These are phyloP conservation scores for Salarias fasciatus DNA, from an alignment of 2,797 vertebrate genomes.

Conservation along the genomic window DNA sequence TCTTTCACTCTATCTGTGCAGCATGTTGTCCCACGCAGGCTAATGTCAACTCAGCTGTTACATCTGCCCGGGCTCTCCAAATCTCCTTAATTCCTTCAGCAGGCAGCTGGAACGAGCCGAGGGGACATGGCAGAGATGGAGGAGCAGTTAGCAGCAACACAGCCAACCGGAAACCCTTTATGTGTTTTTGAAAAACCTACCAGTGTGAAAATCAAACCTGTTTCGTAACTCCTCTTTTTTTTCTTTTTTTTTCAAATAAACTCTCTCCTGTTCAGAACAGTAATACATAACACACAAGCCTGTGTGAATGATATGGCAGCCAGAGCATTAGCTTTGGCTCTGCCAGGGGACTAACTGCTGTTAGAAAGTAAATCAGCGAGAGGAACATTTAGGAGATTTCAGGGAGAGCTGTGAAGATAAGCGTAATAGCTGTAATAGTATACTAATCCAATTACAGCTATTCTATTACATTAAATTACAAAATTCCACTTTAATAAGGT, in stretches of 20 bases:
- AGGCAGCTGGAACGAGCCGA: conserved; percentile 61
- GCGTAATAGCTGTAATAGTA: conserved; percentile 60
- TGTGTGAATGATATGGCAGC: conserved; percentile 36
- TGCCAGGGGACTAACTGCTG: conserved; percentile 25
- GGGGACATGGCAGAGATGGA: conserved; percentile 49
- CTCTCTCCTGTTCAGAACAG: conserved; percentile 13
- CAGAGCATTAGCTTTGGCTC: conserved; percentile 22
- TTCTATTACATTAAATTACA: conserved; percentile 66
- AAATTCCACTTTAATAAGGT: conserved; percentile 67
- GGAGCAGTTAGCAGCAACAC: conserved; percentile 44
- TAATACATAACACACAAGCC: conserved; percentile 25
- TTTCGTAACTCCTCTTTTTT: conserved; percentile 5
- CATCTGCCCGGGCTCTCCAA: conserved; percentile 70
- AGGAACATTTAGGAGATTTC: conserved; percentile 61
- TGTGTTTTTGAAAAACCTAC: conserved; percentile 17
- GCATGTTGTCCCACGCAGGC: conserved; percentile 66
- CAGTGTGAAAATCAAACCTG: conserved; percentile 22
- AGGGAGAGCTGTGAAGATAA: conserved; percentile 65
- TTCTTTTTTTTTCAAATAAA: neutral
- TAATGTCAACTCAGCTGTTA: conserved; percentile 72
- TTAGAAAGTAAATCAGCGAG: conserved; percentile 44
- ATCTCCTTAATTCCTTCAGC: conserved; percentile 74
- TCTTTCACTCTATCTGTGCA: conserved; percentile 56
- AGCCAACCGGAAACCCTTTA: conserved; percentile 18
- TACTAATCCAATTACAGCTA: conserved; percentile 71